A percentile compares a stretch with the other conserved stretches of the same genome.
These are phyloP conservation scores for Drosophila mercatorum DNA, from an alignment of 2,888 invertebrate genomes.

Conservation along the genomic window DNA sequence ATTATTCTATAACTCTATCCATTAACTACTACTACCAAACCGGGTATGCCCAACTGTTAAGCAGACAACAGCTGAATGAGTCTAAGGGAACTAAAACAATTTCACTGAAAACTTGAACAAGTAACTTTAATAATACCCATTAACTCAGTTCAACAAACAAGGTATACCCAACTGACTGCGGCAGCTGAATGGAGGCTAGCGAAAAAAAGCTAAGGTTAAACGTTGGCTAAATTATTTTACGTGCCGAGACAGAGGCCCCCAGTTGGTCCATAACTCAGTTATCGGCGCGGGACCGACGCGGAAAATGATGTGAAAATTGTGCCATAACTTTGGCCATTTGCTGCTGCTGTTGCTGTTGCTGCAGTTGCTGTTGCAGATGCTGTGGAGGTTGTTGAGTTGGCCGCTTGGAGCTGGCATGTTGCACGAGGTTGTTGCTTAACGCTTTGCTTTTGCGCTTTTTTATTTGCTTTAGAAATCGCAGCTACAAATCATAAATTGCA, in stretches of 20 bases:
- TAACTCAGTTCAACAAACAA: neutral
- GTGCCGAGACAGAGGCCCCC: constrained; percentile 65
- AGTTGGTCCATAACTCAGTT: constrained; percentile 75
- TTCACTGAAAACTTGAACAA: neutral
- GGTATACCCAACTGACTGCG: constrained; percentile 16
- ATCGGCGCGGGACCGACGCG: constrained; percentile 45
- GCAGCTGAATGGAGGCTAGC: constrained; percentile 19
- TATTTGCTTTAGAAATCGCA: constrained; percentile 79
- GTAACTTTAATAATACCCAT: constrained; percentile 5
- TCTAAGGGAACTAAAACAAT: neutral
- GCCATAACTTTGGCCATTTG: constrained; percentile 70
- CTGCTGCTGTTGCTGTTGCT: constrained; percentile 7
- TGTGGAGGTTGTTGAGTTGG: neutral
- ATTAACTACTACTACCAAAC: neutral
- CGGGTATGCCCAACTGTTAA: neutral
- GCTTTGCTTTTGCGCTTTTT: constrained; percentile 33
- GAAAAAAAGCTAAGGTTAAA: constrained; percentile 79
- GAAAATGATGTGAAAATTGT: constrained; percentile 83
- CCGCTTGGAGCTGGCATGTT: constrained; percentile 27
- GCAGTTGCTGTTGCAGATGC: constrained; percentile 31
- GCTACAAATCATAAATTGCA: constrained; percentile 82
- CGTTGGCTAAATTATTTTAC: constrained; percentile 83
- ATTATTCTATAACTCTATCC: neutral
- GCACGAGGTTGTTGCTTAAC: constrained; percentile 55
- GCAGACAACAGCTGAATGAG: neutral